Conservation (phyloP, 1,140 invertebrate genomes). For the Charaxes varanes region DNA sequence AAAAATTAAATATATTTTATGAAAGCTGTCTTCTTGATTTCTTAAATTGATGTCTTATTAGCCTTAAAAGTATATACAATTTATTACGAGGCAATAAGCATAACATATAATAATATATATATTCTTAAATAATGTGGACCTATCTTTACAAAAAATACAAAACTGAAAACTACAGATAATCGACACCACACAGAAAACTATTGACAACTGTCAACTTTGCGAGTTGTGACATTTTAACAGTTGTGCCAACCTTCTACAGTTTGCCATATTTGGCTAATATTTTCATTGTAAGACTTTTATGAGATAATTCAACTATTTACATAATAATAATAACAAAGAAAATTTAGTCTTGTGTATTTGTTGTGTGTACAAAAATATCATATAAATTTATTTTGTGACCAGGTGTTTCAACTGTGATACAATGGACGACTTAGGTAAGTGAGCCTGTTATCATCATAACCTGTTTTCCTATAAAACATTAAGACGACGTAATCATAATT, state of each 20-base stretch:
- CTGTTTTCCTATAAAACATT: conserved; percentile 40
- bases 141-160: no score
- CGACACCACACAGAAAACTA: no score
- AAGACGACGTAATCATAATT: no score
- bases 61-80: no score
- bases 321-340: conserved; percentile 4
- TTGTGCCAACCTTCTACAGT: conserved; percentile 35
- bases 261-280: conserved; percentile 42
- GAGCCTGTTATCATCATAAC: conserved; percentile 56
- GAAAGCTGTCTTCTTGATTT: no score
- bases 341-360: conserved; percentile 15
- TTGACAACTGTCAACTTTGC: no score
- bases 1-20: no score
- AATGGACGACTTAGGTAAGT: conserved; percentile 67
- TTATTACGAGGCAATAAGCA: no score
- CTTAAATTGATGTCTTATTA: no score
- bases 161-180: no score
- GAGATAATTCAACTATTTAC: conserved; percentile 23
- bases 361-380: conserved; percentile 1
- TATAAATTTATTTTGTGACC: background rate
- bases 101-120: no score
- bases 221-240: conserved; percentile 35
- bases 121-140: no score
- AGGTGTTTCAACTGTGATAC: conserved; percentile 5
- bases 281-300: conserved; percentile 34